Base-by-base conservation (phyloP, 2,797 vertebrate species). In the Smutsia gigantea region DNA sequence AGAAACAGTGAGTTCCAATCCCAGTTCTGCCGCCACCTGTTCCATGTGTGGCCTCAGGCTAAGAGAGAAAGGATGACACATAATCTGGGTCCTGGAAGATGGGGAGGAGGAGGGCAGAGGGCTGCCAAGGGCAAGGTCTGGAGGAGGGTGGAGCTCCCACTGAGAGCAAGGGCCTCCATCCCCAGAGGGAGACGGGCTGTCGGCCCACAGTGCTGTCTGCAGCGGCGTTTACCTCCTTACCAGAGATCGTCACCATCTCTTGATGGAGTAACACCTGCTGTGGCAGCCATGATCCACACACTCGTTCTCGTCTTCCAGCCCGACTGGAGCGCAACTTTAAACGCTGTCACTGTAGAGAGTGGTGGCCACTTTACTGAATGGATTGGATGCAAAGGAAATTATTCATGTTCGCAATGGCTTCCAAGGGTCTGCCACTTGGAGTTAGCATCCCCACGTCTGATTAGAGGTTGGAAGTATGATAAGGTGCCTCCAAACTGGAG, bases 201-300 rank as follows among this genome's bases (percentile, higher is more conserved):
- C 46, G 12, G 42, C 12, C 75, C 55, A 3, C 17, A 25, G 31
- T 0, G 15, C 27, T 18, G 5, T 55, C 92, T 55, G 9, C 31
- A 29, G 37, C 7, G 37, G 1, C 0, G 13, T 21, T 3, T 37
- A 9, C 18, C 37, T 21, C 27, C 78, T 77, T 6, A 13, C 51
- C 9, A 0, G 1, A 46, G 29, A 34, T 1, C 18, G 6, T 19
- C 13, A 31, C 39, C 71, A 46, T 51, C n/a, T 84, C 19, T 37
- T 25, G 15, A 10, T 83, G 66, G 72, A 72, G 25, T 18, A 63
- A 82, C 3, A 17, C n/a, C 23, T 79, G 31, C 18, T 66, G 19
- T 71, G 7, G 21, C 53, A 25, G n/a, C 53, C 19, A 0, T 0
- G 13, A 27, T 8, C 3, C 37, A 53, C 25, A 17, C 25, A 57